Conservation (phyloP, 2,888 invertebrate genomes). For the Lutraria lutraria region DNA sequence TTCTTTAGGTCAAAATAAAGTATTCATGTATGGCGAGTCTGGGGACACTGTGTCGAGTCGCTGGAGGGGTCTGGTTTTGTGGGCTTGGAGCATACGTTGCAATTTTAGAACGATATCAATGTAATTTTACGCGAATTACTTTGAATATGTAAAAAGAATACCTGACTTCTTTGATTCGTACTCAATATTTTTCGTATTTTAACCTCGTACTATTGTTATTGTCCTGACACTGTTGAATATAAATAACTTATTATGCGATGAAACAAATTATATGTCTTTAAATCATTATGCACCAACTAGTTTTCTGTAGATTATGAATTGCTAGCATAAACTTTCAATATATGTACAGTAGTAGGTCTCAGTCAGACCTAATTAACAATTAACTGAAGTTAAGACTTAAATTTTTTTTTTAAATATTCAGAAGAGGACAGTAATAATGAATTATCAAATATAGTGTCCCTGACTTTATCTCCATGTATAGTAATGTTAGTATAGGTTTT, state of each 20-base stretch:
- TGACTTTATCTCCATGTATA: too few species aligned
- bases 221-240: too few species aligned
- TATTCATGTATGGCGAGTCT: not conserved
- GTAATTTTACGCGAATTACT: not conserved
- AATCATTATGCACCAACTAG: not conserved
- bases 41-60: not conserved
- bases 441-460: too few species aligned
- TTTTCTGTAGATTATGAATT: not conserved
- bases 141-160: not conserved
- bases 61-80: conserved; percentile 14
- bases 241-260: not conserved
- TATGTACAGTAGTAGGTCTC: not conserved
- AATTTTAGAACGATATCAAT: conserved; percentile 19
- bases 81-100: conserved; percentile 1
- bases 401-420: too few species aligned
- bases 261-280: not conserved
- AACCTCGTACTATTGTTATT: not conserved
- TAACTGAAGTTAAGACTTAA: too few species aligned
- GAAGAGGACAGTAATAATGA: too few species aligned
- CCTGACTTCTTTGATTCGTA: not conserved
- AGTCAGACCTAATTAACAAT: too few species aligned
- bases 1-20: not conserved
- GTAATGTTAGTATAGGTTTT: too few species aligned
- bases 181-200: conserved; percentile 4
- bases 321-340: not conserved